These are phyloP conservation scores for Heterotilapia buettikoferi DNA, from an alignment of 2,113 vertebrate species.

Conservation along the genomic window DNA sequence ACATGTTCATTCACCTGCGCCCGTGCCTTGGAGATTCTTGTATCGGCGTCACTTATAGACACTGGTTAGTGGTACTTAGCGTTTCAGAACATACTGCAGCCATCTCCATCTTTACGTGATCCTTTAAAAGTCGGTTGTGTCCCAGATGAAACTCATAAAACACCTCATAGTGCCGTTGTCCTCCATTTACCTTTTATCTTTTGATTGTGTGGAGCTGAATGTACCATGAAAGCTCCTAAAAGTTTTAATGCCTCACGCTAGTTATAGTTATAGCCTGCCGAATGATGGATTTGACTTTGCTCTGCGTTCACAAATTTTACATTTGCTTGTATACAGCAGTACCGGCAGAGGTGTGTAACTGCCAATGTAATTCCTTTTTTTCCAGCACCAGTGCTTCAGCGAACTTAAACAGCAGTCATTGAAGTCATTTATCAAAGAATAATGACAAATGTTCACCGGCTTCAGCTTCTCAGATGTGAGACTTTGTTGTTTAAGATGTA, in stretches of 20 bases:
- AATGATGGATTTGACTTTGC: constrained; percentile 24
- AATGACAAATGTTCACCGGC: not conserved
- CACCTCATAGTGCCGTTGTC: not conserved
- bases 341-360: not conserved
- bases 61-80: constrained; percentile 14
- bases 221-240: constrained; percentile 18
- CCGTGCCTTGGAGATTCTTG: constrained; percentile 59
- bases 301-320: not conserved
- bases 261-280: constrained; percentile 6
- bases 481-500: not conserved
- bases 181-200: constrained; percentile 33
- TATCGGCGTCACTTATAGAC: constrained; percentile 27
- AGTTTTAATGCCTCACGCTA: constrained; percentile 10
- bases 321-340: not conserved
- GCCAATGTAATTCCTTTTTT: not conserved
- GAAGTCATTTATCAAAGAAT: not conserved
- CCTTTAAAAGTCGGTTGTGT: constrained; percentile 24
- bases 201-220: constrained; percentile 38
- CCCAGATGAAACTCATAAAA: constrained; percentile 37
- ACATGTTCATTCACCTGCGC: constrained; percentile 43
- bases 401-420: not conserved
- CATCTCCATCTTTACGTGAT: constrained; percentile 19
- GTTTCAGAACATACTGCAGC: constrained; percentile 25
- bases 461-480: not conserved
- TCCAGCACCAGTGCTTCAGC: not conserved